These are phyloP conservation scores for Cathartes aura DNA, from an alignment of 2,113 vertebrate species.

Conservation along the genomic window DNA sequence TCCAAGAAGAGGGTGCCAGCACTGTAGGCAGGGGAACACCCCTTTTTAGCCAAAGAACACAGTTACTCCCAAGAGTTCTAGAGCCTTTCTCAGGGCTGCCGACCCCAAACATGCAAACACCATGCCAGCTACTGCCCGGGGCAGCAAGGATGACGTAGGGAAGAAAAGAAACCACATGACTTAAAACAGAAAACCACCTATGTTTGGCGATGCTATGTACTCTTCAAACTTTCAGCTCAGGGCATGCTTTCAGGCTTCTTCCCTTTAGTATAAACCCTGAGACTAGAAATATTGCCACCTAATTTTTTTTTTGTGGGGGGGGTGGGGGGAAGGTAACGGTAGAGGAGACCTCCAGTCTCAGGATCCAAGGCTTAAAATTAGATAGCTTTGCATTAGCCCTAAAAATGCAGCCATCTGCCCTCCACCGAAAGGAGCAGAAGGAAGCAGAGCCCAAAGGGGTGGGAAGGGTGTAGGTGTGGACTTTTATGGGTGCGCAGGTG, in stretches of 20 bases:
- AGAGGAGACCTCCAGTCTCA: background rate
- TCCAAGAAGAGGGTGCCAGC: background rate
- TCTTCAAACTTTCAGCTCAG: background rate
- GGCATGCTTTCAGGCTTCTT: background rate
- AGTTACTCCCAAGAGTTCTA: background rate
- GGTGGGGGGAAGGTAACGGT: too few relatives aligned
- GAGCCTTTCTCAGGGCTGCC: background rate
- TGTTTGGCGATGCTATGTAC: fast-evolving
- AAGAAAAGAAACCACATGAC: background rate
- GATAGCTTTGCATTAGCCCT: background rate
- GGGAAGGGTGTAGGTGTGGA: fast-evolving
- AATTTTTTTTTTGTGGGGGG: too few relatives aligned
- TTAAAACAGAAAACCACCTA: background rate
- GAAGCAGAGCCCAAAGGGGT: background rate
- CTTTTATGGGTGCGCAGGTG: background rate
- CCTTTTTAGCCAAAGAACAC: fast-evolving
- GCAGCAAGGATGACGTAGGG: background rate
- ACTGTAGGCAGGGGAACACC: fast-evolving
- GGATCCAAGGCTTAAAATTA: background rate
- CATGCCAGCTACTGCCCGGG: background rate
- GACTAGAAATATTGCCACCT: background rate
- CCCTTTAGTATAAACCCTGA: background rate
- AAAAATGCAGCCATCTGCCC: background rate
- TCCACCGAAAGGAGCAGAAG: background rate
- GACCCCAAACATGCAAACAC: background rate